Base-by-base conservation (phyloP, 2,888 invertebrate species). In the Pecten maximus region DNA sequence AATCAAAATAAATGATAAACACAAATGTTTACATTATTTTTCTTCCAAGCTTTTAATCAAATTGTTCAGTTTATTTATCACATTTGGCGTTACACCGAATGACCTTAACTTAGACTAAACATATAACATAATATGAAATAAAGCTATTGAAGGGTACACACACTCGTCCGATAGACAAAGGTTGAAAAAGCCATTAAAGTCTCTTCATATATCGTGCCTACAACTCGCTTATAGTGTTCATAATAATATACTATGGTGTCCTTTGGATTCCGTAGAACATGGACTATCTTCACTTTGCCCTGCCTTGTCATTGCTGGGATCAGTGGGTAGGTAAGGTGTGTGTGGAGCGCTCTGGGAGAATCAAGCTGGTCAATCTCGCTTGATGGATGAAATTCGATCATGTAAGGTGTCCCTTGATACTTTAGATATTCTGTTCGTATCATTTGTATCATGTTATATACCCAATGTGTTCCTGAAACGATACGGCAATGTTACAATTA, bases 391-490 rank as follows among this genome's bases (percentile, higher is more conserved):
- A 54, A 54, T 6, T 54, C 54, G 23, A 54, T 15, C 54, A 54
- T 54, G 54, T 54, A 2, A 19, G 54, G 54, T 54, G 54, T n/a
- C 8, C 54, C 54, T 8, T 8, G 19, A 8, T 54, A 54, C 23
- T 54, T 19, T 3, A 54, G 23, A 8, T 19, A 23, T 54, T 54
- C 54, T n/a, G 54, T 23, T 19, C 54, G 54, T 2, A 54, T n/a
- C 54, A 54, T 54, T 3, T 54, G 54, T 23, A 54, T 54, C 54
- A 54, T 54, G n/a, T 54, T 54, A 54, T 54, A 54, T 23, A 54
- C 54, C 54, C 54, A 54, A 54, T 54, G 54, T 54, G 54, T 54
- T 54, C 54, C 54, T 54, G 54, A 54, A 54, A 54, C 8, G 54
- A 54, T 23, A 54, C n/a, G n/a, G n/a, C n/a, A n/a, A n/a, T n/a